These are phyloP conservation scores for Chinchilla lanigera DNA, from an alignment of 2,113 vertebrate genomes.

Conservation along the genomic window DNA sequence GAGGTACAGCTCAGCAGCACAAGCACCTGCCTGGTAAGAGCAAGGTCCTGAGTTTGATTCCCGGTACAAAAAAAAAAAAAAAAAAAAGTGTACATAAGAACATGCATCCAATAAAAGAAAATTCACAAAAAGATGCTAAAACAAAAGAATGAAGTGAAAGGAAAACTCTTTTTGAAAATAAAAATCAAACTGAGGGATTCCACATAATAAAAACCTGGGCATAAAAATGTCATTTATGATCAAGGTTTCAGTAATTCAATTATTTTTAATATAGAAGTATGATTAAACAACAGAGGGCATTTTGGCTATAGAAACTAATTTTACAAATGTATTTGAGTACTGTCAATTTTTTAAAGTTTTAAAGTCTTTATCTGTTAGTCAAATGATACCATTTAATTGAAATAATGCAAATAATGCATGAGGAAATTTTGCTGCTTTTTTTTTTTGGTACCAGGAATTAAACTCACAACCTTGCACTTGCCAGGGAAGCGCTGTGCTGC, in stretches of 20 bases:
- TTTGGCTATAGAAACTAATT: conserved; percentile 12
- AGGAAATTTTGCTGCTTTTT: not conserved
- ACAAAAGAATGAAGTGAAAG: not conserved
- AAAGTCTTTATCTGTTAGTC: not conserved
- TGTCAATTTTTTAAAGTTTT: not conserved
- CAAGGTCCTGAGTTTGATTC: too few relatives aligned
- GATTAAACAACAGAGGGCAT: not conserved
- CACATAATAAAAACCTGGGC: not conserved
- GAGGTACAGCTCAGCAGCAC: too few relatives aligned
- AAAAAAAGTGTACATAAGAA: too few relatives aligned
- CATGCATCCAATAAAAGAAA: not conserved
- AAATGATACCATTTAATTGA: not conserved
- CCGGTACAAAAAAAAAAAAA: too few relatives aligned
- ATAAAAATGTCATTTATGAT: not conserved
- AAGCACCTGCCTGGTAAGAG: too few relatives aligned
- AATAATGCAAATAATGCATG: not conserved
- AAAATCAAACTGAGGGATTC: not conserved
- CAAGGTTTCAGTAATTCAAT: not conserved
- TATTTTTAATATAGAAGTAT: not conserved
- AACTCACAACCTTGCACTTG: too few relatives aligned
- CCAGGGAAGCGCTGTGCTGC: too few relatives aligned
- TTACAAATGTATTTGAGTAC: not conserved
- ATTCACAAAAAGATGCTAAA: not conserved
- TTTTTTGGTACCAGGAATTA: too few relatives aligned
- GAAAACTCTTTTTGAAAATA: conserved; percentile 27